Base-by-base conservation (phyloP, 2,113 vertebrate species). In the Ciconia boyciana region DNA sequence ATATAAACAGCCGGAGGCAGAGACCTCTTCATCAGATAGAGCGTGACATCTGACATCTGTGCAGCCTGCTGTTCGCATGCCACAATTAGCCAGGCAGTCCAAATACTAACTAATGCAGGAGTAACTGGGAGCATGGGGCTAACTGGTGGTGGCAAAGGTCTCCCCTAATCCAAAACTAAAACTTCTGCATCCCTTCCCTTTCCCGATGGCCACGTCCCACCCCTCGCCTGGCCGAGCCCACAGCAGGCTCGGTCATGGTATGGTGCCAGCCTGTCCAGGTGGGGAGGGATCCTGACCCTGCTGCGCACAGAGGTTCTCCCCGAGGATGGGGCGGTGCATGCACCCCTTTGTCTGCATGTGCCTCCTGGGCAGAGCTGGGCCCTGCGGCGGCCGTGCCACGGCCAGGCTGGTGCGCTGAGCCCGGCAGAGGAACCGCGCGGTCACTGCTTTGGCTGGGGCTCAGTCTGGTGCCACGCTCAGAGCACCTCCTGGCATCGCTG, bases 41-140 rank as follows among this genome's bases (percentile, higher is more conserved):
- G 96, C 96, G 72, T 98, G 99, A 98, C 99, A 98, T 99, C 98
- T 99, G 99, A 98, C 98, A 98, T 99, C 95, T 98, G 97, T 90
- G 96, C 96, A 94, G 98, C 95, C 97, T 91, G 97, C 97, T 93
- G 91, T 95, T 97, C n/a, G 85, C 97, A 94, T 96, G 96, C 86
- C 96, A 96, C 97, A 89, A 83, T 93, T 95, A 97, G 64, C 95
- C 85, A 29, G 97, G 96, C 97, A 94, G 94, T 62, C 74, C 87
- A 70, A 89, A 84, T 41, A 43, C 64, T 55, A 83, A 49, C 77
- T 49, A 90, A 80, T 10, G 83, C 93, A 39, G 96, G 90, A 90
- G 95, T 96, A 55, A 26, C 79, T 43, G 97, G 93, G 94, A 97
- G 68, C 83, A 2, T 1, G 80, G 83, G 81, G 71, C 83, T 89